phyloP scores from a whole-genome alignment of 2,113 vertebrate species.

The Charina bottae region DNA sequence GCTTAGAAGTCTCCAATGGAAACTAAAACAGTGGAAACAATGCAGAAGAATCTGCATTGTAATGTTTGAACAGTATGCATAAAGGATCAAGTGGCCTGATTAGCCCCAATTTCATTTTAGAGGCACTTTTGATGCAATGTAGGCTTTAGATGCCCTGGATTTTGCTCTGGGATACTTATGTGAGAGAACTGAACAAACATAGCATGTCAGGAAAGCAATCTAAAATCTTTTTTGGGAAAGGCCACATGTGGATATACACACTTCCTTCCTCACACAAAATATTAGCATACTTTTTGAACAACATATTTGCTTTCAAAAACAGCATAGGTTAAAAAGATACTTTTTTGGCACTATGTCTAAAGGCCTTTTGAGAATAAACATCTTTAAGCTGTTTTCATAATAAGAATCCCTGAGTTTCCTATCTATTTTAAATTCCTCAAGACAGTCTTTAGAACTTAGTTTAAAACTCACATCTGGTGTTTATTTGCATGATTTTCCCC shows the following conservation, averaged over 20 bases:
- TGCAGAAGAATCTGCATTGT: neutral
- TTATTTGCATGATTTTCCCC: constrained; percentile 11
- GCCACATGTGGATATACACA: neutral
- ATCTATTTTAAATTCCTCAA: constrained; percentile 28
- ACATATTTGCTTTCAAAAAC: constrained; percentile 30
- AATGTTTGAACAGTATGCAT: neutral
- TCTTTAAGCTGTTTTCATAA: neutral
- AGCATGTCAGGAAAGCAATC: constrained; percentile 10
- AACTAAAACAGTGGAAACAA: constrained; percentile 4
- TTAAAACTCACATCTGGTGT: constrained; percentile 40
- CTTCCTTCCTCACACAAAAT: neutral
- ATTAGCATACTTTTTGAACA: constrained; percentile 11
- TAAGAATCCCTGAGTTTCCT: constrained; percentile 30
- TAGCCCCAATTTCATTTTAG: neutral
- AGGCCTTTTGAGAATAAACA: constrained; percentile 34
- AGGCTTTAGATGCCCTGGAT: neutral
- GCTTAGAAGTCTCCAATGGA: neutral
- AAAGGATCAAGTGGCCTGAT: neutral
- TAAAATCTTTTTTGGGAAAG: constrained; percentile 15
- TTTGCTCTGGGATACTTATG: neutral
- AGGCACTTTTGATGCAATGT: neutral
- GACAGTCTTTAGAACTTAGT: constrained; percentile 32
- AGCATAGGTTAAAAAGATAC: constrained; percentile 31
- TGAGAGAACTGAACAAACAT: constrained; percentile 5
- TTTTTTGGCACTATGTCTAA: neutral